Base-by-base conservation (phyloP, 53 echinoderm and acorn worm species). In the Temnopleurus reevesii region DNA sequence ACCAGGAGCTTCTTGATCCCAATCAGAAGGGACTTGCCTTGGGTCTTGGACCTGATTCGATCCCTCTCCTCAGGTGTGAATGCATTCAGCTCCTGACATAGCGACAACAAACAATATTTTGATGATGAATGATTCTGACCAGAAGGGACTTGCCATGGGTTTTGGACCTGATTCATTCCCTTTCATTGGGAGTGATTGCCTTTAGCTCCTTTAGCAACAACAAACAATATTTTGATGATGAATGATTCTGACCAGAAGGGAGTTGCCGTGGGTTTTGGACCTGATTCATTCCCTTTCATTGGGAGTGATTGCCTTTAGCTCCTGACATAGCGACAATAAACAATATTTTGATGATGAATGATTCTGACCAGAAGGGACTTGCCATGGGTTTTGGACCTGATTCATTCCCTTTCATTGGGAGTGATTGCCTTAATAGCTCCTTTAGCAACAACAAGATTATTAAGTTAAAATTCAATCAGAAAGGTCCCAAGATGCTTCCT, bases 1-100 rank as follows among this genome's bases (percentile, higher is more conserved):
- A 95, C 97, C 49, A 97, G 80, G 31, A 97, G 91, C 41, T 95
- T 95, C 90, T 97, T 97, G 81, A 97, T 97, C 29, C 97, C 97
- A 55, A 97, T 93, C 90, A 95, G 53, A 1, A 87, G 65, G 35
- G 65, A 66, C 24, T 87, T 87, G 19, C 66, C 88, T 53, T 46
- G 28, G 27, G 71, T 87, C 71, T 87, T 87, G 51, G 65, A 10
- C 35, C 35, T 26, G 33, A 87, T 87, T 12, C 88, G 28, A 0
- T 76, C 21, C 46, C 85, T 76, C 55, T 94, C 91, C 36, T 91
- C 86, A 17, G 83, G 83, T 17, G 91, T 89, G 85, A 94, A 94
- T 17, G 17, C 53, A 13, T 94, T 44, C 53, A 94, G 77, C 51
- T 91, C 86, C 94, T 94, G 81, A 46, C 2, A 46, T 23, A 45